Evolutionary conservation across 2,888 invertebrate species (phyloP), one percentile per base, ranked within the genome.

Genomic region (Cephus rjabovi): DNA sequence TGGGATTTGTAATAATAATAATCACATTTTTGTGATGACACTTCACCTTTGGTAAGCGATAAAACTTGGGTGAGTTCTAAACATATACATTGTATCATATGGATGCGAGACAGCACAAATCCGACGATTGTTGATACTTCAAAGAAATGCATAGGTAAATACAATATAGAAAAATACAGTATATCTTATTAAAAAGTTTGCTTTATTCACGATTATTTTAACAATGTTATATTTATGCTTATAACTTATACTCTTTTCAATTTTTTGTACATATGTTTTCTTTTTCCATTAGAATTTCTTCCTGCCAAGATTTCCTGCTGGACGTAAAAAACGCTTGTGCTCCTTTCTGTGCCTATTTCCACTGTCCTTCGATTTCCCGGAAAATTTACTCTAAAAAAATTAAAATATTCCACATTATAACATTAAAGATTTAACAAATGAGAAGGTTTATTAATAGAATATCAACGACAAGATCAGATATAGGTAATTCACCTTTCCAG

Each of bases 321-420:
- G 93, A 83, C 95, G 90, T 34, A 95, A 93, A 69, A 96, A 90
- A 86, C 94, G 93, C 88, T 94, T 95, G 40, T 96, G 93, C 87
- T 96, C 96, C 87, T 95, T 94, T 79, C 94, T 93, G 87, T 96
- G 96, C 86, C 94, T 94, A 82, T 94, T 94, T 85, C 93, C 91
- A 88, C 94, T 94, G 85, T 94, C 94, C 83, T 94, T 94, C 33
- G 94, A 93, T 82, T 79, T 79, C 11, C 79, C 80, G 70, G 79
- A 80, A 73, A 81, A 79, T 83, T 85, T 71, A 15, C 33, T 71
- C 33, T 71, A 71, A 71, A 34, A 12, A 11, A 71, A 34, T 70
- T 0, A 33, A 11, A 73, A 68, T 56, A 6, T 56, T 56, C 9
- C 56, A 56, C 23, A 23, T 56, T 56, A 23, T 23, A 56, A 23